phyloP scores from a whole-genome alignment of 2,888 invertebrate genomes.

The Cyclophora albipunctata region DNA sequence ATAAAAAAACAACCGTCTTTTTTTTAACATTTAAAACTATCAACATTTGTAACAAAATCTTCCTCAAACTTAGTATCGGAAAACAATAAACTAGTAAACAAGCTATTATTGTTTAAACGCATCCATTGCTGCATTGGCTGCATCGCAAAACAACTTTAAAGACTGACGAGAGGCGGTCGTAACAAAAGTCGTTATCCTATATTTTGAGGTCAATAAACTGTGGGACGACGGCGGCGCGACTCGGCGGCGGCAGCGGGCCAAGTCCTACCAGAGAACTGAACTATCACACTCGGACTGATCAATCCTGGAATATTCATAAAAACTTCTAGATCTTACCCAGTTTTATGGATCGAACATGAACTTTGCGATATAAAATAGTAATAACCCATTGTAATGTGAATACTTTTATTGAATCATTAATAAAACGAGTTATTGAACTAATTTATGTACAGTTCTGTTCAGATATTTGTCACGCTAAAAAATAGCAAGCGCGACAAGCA shows the following conservation, averaged over 20 bases:
- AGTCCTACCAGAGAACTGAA: slow-evolving; percentile 34
- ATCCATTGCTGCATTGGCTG: slow-evolving; percentile 36
- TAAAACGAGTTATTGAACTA: too few relatives aligned
- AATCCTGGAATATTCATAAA: slow-evolving; percentile 11
- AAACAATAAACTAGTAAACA: too few relatives aligned
- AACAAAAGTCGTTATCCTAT: slow-evolving; percentile 65
- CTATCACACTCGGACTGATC: slow-evolving; percentile 44
- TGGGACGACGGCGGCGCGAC: slow-evolving; percentile 44
- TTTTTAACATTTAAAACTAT: too few relatives aligned
- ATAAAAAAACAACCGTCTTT: too few relatives aligned
- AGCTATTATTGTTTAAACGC: slow-evolving; percentile 48
- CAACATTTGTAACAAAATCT: too few relatives aligned
- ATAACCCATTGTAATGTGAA: not conserved
- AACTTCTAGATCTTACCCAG: too few relatives aligned
- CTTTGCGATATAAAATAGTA: not conserved
- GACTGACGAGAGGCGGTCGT: slow-evolving; percentile 45
- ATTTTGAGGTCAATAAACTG: slow-evolving; percentile 66
- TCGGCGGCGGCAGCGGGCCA: slow-evolving; percentile 40
- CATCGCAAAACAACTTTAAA: slow-evolving; percentile 41
- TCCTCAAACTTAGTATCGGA: too few relatives aligned
- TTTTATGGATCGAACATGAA: too few relatives aligned
- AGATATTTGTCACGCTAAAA: too few relatives aligned
- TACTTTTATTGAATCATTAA: too few relatives aligned
- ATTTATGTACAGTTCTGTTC: too few relatives aligned
- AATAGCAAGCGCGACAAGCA: too few relatives aligned